Conservation (phyloP, 2,113 vertebrate genomes). For the Prinia subflava region DNA sequence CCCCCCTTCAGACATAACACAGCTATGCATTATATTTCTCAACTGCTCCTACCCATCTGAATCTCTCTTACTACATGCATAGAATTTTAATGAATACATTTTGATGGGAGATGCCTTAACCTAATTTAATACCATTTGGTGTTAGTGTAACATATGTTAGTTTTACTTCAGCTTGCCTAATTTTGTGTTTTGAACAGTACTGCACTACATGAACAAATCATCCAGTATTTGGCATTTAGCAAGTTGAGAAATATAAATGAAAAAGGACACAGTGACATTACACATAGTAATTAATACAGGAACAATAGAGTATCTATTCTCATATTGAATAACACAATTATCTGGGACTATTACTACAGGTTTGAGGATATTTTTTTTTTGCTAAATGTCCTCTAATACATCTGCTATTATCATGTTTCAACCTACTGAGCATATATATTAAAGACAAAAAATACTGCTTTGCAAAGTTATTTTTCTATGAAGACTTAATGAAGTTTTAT, state of each 20-base stretch:
- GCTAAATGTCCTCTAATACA: background rate
- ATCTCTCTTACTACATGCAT: background rate
- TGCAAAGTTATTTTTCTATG: background rate
- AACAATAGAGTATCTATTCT: background rate
- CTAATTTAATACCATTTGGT: background rate
- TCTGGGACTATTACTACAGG: background rate
- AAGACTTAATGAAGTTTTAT: background rate
- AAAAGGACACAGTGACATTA: background rate
- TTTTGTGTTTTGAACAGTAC: background rate
- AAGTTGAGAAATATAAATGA: slow-evolving; percentile 43
- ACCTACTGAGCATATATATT: background rate
- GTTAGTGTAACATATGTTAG: background rate
- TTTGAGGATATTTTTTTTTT: background rate
- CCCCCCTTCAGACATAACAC: background rate
- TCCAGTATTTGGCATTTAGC: background rate
- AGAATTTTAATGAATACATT: background rate
- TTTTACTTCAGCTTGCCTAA: background rate
- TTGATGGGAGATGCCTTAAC: background rate
- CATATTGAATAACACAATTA: background rate
- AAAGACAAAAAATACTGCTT: background rate
- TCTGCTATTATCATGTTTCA: background rate
- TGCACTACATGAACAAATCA: background rate
- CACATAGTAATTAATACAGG: background rate
- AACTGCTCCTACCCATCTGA: background rate
- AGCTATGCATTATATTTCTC: slow-evolving; percentile 41